These are phyloP conservation scores for Dysdera silvatica DNA, from an alignment of 1,140 invertebrate genomes.

Conservation along the genomic window DNA sequence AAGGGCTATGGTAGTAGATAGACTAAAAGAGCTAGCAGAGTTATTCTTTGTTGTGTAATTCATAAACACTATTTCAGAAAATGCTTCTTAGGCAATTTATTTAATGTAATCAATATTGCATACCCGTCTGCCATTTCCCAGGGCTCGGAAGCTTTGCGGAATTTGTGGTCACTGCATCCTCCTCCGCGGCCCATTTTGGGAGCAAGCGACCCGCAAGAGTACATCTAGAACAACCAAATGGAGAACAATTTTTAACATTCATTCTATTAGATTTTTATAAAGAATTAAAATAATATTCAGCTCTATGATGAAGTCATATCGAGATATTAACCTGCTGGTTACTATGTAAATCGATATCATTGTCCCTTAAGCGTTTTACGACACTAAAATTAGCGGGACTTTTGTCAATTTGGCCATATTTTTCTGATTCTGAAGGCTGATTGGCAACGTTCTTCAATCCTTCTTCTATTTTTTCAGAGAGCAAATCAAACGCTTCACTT, in stretches of 20 bases:
- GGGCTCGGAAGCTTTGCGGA: slow-evolving; percentile 49
- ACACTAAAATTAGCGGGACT: slow-evolving; percentile 47
- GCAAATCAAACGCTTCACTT: slow-evolving; percentile 36
- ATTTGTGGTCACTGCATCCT: slow-evolving; percentile 49
- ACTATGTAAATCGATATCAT: slow-evolving; percentile 50
- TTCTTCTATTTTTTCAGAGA: slow-evolving; percentile 34
- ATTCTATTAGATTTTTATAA: background rate
- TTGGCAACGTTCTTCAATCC: slow-evolving; percentile 44
- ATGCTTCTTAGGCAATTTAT: too few relatives aligned
- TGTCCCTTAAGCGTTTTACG: slow-evolving; percentile 48
- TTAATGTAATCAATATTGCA: slow-evolving; percentile 2
- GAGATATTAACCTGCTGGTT: slow-evolving; percentile 43
- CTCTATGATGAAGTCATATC: background rate
- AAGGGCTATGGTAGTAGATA: too few relatives aligned
- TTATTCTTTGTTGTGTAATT: too few relatives aligned
- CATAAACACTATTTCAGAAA: too few relatives aligned
- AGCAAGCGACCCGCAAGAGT: slow-evolving; percentile 53
- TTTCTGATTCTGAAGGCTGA: slow-evolving; percentile 46
- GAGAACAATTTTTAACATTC: background rate
- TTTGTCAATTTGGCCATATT: slow-evolving; percentile 45
- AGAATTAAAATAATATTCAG: too few relatives aligned
- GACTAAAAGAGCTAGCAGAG: too few relatives aligned
- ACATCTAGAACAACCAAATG: slow-evolving; percentile 44
- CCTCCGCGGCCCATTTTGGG: slow-evolving; percentile 50
- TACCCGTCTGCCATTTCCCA: slow-evolving; percentile 55